Conservation (phyloP, 2,113 vertebrate species). For the Cathartes aura region DNA sequence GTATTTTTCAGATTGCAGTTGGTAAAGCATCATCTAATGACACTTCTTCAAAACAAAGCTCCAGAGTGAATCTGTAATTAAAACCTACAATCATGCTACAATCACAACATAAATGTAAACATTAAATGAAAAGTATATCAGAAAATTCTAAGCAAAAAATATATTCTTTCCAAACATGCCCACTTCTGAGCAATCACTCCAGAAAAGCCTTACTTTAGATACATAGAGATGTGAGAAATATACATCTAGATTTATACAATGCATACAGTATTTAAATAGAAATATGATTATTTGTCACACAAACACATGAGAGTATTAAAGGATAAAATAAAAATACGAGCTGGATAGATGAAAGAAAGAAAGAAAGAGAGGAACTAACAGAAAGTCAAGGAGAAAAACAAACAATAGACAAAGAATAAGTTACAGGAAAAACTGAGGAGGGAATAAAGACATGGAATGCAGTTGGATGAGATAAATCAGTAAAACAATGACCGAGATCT, state of each 20-base stretch:
- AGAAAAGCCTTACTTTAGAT: background rate
- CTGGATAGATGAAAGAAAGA: background rate
- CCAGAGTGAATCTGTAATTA: background rate
- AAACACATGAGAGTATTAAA: no score
- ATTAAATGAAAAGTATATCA: background rate
- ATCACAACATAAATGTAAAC: background rate
- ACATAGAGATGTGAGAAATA: background rate
- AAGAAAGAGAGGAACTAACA: background rate
- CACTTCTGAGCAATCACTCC: background rate
- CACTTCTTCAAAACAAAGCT: background rate
- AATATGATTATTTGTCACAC: no score
- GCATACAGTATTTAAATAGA: background rate
- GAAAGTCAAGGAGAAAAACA: background rate
- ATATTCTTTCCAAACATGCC: background rate
- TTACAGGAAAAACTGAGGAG: background rate
- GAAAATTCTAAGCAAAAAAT: background rate
- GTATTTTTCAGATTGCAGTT: background rate
- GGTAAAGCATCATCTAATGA: background rate
- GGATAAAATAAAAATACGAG: background rate
- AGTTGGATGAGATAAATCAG: background rate
- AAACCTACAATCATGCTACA: background rate
- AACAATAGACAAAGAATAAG: background rate
- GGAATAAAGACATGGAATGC: background rate
- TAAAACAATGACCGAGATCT: background rate
- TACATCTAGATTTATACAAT: background rate